phyloP scores from a whole-genome alignment of 2,113 vertebrate genomes.

The Nothocercus julius region DNA sequence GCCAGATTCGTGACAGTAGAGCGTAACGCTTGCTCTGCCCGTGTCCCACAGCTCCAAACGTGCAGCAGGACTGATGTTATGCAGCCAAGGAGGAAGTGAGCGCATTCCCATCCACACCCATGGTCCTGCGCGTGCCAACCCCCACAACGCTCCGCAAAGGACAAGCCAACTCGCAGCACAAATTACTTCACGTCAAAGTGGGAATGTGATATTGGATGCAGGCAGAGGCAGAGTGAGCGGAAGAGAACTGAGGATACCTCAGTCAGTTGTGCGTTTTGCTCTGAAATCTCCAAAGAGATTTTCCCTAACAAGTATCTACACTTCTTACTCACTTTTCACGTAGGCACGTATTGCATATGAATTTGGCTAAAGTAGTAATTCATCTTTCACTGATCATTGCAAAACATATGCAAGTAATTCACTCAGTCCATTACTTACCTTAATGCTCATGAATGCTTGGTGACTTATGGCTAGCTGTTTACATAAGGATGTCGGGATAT shows the following conservation, averaged over 20 bases:
- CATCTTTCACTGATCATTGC: neutral
- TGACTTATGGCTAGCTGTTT: conserved; percentile 3
- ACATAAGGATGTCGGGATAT: neutral
- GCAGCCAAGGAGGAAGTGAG: conserved; percentile 11
- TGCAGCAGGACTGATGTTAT: neutral
- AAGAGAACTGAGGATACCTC: neutral
- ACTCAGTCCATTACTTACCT: neutral
- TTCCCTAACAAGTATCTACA: fast-evolving
- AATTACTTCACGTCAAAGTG: neutral
- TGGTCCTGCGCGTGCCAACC: fast-evolving
- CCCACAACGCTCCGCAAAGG: neutral
- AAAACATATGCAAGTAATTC: neutral
- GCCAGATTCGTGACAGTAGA: conserved; percentile 13
- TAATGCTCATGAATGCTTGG: neutral
- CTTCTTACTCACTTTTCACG: neutral
- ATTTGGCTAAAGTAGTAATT: neutral
- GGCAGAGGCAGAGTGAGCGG: neutral
- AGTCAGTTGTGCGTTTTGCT: neutral
- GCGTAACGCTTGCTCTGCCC: neutral
- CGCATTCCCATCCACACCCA: neutral
- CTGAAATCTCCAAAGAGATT: neutral
- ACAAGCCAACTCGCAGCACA: neutral
- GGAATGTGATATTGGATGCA: neutral
- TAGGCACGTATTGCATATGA: fast-evolving
- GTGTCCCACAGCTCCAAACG: neutral